These are phyloP conservation scores for Acestrorhynchus altus DNA, from an alignment of 2,797 vertebrate genomes.

Conservation along the genomic window DNA sequence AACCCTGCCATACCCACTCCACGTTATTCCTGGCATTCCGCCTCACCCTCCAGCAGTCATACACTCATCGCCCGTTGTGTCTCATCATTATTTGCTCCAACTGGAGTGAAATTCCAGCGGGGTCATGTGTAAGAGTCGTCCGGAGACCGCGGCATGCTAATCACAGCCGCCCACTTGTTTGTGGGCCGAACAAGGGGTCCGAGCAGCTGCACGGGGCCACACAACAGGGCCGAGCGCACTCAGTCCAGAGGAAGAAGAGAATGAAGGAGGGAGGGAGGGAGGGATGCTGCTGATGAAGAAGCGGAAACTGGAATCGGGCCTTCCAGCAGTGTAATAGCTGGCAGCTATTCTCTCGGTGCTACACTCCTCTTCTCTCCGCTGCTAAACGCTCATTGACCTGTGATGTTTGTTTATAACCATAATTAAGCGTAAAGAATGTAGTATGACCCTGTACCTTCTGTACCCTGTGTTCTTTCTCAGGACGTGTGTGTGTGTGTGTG, in stretches of 20 bases:
- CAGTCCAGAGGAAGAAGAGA: conserved; percentile 66
- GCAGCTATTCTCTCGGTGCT: conserved; percentile 57
- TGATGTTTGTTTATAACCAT: conserved; percentile 62
- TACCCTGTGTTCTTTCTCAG: conserved; percentile 44
- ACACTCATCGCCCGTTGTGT: conserved; percentile 62
- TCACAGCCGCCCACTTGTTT: conserved; percentile 49
- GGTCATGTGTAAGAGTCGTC: conserved; percentile 2
- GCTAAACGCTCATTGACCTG: conserved; percentile 58
- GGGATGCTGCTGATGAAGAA: conserved; percentile 25
- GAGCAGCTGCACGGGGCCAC: no score
- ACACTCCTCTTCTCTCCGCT: conserved; percentile 45
- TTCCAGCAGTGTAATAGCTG: conserved; percentile 57
- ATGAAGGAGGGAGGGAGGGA: conserved; percentile 40
- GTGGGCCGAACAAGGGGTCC: conserved; percentile 54
- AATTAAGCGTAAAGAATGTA: conserved; percentile 66
- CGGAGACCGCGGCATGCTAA: conserved; percentile 49
- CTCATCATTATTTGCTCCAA: conserved; percentile 76
- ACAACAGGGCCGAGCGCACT: conserved; percentile 48
- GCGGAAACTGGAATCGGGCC: conserved; percentile 51
- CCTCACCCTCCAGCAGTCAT: conserved; percentile 46
- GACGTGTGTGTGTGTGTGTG: conserved; percentile 41
- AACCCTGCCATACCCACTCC: background rate
- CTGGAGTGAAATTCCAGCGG: conserved; percentile 72
- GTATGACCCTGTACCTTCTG: conserved; percentile 57
- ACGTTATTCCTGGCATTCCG: conserved; percentile 61